Evolutionary conservation across 2,888 invertebrate genomes (phyloP), one percentile per base, ranked within the genome.

Genomic region (Drosophila suboccidentalis): DNA sequence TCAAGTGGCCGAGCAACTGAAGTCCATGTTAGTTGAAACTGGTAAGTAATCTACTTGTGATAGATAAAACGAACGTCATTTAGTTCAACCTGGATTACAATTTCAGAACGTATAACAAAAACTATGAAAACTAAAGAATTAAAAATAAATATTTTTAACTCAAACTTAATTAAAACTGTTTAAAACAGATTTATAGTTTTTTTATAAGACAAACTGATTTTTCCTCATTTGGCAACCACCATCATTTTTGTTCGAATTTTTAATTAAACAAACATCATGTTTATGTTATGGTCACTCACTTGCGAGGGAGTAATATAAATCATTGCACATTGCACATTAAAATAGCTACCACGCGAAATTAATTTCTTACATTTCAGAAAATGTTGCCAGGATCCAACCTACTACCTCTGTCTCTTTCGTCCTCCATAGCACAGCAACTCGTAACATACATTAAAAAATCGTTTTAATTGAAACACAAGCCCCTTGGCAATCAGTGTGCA

Each of bases 401-500:
- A 39, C 13, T 19, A 9, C 5, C 22, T 29, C 9, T 4, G n/a
- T 2, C 39, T 15, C 15, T 15, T 15, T 39, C 15, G n/a, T 39
- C n/a, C n/a, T 8, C 4, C 10, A 10, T 17, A 3, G 32, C 41
- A 44, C 34, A 29, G 43, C 53, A 32, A 49, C 47, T 62, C 39
- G 46, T 41, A 47, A 47, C 22, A 55, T 57, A 71, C 82, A 84
- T 84, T 87, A 84, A 82, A 78, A 87, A 84, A 81, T 78, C 71
- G 57, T 65, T 87, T 82, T 87, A 85, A 82, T 87, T 85, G 88
- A 82, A 87, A 82, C 64, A 82, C 88, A 81, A 87, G 71, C 72
- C 82, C 88, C 82, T 69, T 71, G 82, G 82, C 88, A 82, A 75
- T 85, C 71, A 72, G 64, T 67, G 67, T 67, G 66, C 82, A 81